phyloP scores from a whole-genome alignment of 1,140 invertebrate genomes.

The Bombus breviceps region DNA sequence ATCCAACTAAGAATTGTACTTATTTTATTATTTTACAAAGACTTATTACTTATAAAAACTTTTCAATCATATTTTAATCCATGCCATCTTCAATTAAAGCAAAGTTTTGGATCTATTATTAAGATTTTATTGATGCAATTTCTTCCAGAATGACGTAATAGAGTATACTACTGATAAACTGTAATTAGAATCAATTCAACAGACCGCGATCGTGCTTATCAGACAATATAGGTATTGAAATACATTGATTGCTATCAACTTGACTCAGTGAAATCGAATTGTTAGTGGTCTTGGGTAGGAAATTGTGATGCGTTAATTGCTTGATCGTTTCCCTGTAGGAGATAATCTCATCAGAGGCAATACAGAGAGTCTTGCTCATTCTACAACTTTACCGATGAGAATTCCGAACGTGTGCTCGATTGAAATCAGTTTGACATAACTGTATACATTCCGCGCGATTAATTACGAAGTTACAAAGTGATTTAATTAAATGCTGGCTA shows the following conservation, averaged over 20 bases:
- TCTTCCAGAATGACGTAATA: neutral
- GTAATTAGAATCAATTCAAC: neutral
- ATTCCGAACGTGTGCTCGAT: too few relatives aligned
- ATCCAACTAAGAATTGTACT: neutral
- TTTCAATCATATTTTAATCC: neutral
- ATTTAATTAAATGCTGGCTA: slow-evolving; percentile 34
- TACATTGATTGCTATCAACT: neutral
- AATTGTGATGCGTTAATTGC: neutral
- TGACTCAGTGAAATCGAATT: neutral
- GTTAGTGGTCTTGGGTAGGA: too few relatives aligned
- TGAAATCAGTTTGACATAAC: slow-evolving; percentile 18
- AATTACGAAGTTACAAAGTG: neutral
- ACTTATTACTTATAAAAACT: neutral
- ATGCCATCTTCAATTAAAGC: neutral
- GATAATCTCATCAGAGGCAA: neutral
- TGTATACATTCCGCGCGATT: slow-evolving; percentile 23
- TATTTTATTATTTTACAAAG: neutral
- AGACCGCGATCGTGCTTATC: neutral
- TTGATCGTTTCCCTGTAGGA: neutral
- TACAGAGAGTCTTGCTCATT: too few relatives aligned
- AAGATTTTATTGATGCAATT: neutral
- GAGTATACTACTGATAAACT: neutral
- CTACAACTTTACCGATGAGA: too few relatives aligned
- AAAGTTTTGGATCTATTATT: neutral
- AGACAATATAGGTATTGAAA: neutral